Evolutionary conservation across 2,113 vertebrate genomes (phyloP), one percentile per base, ranked within the genome.

Genomic region (Epinephelus cyanopodus): DNA sequence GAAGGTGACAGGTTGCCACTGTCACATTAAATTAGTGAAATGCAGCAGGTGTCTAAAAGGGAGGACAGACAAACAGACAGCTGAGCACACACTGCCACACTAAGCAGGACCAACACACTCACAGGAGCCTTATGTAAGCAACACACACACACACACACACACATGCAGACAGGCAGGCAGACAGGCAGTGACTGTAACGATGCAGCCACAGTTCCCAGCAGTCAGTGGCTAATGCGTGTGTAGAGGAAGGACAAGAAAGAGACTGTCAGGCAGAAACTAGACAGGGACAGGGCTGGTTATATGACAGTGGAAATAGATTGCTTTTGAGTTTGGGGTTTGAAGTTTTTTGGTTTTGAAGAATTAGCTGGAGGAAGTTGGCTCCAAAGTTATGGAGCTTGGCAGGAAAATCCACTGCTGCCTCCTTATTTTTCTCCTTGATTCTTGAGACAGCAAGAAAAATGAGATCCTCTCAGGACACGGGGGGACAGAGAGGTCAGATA

Each of bases 161-260:
- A 65, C 81, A 71, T 19, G 64, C 64, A 70, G 65, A 53, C 68
- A 83, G 27, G 27, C 27, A 29, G 27, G 76, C 70, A 69, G 71
- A 79, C 89, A 82, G 80, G 27, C 61, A 77, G 71, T 27, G 57
- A 83, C 85, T 69, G 70, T 85, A 90, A 91, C 77, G 85, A 85
- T 84, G 79, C 74, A 66, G 77, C 81, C 71, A 62, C 23, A 64
- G 66, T 48, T 74, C 67, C 50, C 61, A 84, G 23, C 68, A 70
- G 65, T 81, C 21, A 4, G 50, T 25, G 58, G n/a, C 56, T 80
- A 82, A 85, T 83, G 76, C 21, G 48, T 67, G 68, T 64, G 45
- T n/a, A 29, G 82, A 65, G 27, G 76, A 54, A 76, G 64, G 47
- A 23, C 37, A 70, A 61, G 50, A 85, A 74, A 82, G 25, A 80